Conservation (phyloP, 30 jellyfish, hydroid and myxozoan species). For the Hydractinia echinata region DNA sequence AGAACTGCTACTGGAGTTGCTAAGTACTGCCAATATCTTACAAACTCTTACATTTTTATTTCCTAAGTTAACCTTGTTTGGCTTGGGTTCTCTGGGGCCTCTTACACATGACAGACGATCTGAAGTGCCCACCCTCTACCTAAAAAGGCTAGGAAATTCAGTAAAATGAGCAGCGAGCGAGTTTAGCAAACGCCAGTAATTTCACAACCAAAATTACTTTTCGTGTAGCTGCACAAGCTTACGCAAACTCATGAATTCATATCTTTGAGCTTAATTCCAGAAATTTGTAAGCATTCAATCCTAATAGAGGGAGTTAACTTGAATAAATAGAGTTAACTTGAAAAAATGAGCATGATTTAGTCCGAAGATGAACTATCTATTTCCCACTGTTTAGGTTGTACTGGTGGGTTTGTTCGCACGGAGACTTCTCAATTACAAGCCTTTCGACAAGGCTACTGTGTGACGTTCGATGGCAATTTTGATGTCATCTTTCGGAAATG, state of each 20-base stretch:
- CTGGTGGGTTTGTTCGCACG: not conserved
- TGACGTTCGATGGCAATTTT: not conserved
- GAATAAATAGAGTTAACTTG: not conserved
- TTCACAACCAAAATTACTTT: not conserved
- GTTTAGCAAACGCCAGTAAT: no score
- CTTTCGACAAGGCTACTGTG: not conserved
- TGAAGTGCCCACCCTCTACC: no score
- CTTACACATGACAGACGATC: no score
- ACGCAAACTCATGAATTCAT: not conserved
- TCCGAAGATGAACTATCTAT: not conserved
- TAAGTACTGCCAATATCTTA: no score
- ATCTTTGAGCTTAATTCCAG: no score
- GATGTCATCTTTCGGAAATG: conserved; percentile 6
- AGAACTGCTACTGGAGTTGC: no score
- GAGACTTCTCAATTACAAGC: not conserved
- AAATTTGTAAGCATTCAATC: not conserved
- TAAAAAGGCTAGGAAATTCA: no score
- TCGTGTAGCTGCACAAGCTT: not conserved
- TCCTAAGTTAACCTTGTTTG: no score
- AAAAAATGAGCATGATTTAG: not conserved
- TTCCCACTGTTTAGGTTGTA: not conserved
- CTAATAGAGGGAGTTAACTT: not conserved
- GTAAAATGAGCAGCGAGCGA: no score
- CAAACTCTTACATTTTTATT: no score
- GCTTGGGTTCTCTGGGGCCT: no score